Base-by-base conservation (phyloP, 1,140 invertebrate species). In the Alviniconcha marisindica region DNA sequence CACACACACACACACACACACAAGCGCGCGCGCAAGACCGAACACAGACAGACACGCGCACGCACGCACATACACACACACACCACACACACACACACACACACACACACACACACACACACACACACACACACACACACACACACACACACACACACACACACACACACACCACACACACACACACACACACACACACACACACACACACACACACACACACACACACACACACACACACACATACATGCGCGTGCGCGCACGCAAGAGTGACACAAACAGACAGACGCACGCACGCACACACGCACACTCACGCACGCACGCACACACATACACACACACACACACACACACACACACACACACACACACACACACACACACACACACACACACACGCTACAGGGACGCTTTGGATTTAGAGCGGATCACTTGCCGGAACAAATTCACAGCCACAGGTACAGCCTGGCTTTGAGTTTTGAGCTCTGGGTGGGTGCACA, bases 291-390 rank as follows among this genome's bases (percentile, higher is more conserved):
- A 73, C 71, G 33, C 42, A 73, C 42, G 31, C 33, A 78, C 51
- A 51, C 33, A 78, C n/a, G 31, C 48, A 51, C n/a, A 56, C 31
- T 24, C 42, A 56, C 33, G n/a, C 24, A 78, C 31, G 4, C 51
- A 51, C 48, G 51, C 42, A 56, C 48, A 33, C 42, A 78, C 48
- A n/a, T 5, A 78, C 31, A 48, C 44, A 48, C n/a, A 38, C 36
- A 74, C 28, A 74, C 36, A 82, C 42, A 74, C 56, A 82, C 40
- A 48, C 36, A 74, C 31, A 66, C 28, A 38, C 44, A 42, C 48
- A 40, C 14, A 51, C 73, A 56, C n/a, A 36, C 21, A 24, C 42
- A 73, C 66, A 36, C 56, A 71, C 51, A 36, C 24, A 28, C 33
- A 77, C 24, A 74, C 33, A 74, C 38, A 77, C 33, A 33, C 33